phyloP scores from a whole-genome alignment of 2,113 vertebrate species.

The Motacilla alba region DNA sequence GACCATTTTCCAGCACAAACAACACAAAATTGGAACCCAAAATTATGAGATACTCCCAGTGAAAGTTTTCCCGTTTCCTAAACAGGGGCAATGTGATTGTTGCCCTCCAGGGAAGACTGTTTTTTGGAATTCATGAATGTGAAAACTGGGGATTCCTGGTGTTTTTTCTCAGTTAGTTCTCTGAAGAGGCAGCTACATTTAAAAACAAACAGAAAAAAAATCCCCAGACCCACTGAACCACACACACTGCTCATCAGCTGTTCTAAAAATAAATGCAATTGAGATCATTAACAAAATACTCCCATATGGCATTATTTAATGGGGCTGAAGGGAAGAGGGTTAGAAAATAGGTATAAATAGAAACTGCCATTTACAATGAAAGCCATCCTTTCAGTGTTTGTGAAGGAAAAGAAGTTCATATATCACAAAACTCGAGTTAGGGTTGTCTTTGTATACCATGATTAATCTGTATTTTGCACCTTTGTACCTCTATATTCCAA shows the following conservation, averaged over 20 bases:
- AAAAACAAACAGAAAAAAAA: not conserved
- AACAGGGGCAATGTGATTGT: rapidly evolving
- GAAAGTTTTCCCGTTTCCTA: not conserved
- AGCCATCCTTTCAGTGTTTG: not conserved
- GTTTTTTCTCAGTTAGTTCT: not conserved
- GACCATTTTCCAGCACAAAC: not conserved
- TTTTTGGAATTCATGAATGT: not conserved
- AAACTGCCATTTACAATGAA: not conserved
- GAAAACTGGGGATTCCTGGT: not conserved
- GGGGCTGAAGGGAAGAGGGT: not conserved
- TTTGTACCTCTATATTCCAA: not conserved
- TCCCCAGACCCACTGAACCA: not conserved
- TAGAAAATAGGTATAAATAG: not conserved
- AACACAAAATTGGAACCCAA: not conserved
- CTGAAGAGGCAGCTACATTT: not conserved
- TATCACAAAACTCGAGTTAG: not conserved
- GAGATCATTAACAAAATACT: not conserved
- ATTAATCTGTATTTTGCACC: not conserved
- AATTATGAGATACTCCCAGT: not conserved
- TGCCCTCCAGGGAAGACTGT: not conserved
- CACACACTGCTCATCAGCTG: not conserved
- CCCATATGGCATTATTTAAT: not conserved
- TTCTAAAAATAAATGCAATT: not conserved
- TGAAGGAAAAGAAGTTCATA: not conserved
- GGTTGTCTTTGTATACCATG: not conserved